A percentile compares a stretch with the other conserved stretches of the same genome.
Conservation (phyloP, 2,113 vertebrate genomes). For the Phoenicopterus ruber region DNA sequence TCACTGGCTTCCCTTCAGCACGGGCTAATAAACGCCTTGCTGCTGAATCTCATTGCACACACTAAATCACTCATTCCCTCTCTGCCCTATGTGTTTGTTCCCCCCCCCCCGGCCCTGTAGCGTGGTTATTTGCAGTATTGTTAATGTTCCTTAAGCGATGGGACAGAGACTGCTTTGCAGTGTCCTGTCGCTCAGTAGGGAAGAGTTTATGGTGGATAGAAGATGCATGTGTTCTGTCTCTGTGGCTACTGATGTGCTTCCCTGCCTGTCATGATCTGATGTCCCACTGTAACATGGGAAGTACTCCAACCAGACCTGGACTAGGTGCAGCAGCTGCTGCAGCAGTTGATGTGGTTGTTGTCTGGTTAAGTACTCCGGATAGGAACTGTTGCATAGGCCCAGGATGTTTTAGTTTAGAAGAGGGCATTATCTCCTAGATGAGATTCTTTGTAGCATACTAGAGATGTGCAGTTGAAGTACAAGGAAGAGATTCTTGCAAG, state of each 20-base stretch:
- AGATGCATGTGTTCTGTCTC: not conserved
- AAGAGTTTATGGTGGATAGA: not conserved
- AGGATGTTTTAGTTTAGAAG: not conserved
- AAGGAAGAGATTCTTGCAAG: not conserved
- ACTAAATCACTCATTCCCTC: not conserved
- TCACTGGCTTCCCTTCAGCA: not conserved
- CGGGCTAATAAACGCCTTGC: not conserved
- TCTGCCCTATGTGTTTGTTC: not conserved
- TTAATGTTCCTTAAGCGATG: fast-evolving
- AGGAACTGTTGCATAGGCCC: not conserved
- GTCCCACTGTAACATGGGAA: fast-evolving
- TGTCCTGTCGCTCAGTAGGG: fast-evolving
- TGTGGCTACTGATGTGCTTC: not conserved
- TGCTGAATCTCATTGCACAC: not conserved
- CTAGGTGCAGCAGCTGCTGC: not conserved
- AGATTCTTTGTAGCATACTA: not conserved
- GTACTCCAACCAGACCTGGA: not conserved
- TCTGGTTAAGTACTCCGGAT: fast-evolving
- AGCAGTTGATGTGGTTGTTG: not conserved
- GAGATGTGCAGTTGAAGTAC: not conserved
- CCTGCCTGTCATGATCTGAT: not conserved
- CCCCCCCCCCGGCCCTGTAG: not conserved
- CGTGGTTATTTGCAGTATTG: not conserved
- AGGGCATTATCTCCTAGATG: not conserved
- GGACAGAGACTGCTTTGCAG: not conserved